These are phyloP conservation scores for Nasonia oneida DNA, from an alignment of 2,888 invertebrate genomes.

Conservation along the genomic window DNA sequence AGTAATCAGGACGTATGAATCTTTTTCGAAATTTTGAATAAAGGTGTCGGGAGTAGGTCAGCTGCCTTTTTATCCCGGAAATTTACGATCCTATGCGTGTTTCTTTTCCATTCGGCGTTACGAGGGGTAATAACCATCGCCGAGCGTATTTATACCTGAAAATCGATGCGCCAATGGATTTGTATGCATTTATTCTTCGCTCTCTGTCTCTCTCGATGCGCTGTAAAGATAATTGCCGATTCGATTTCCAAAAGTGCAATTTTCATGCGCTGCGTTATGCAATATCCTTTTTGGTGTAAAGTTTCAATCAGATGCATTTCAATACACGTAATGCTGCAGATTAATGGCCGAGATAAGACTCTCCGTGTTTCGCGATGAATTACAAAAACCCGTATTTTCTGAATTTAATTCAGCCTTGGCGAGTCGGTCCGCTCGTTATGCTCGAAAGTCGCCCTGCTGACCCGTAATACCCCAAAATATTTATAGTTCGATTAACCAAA, in stretches of 20 bases:
- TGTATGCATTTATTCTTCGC: no score
- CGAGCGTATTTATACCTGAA: neutral
- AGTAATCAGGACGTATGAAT: neutral
- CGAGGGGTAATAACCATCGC: slow-evolving; percentile 39
- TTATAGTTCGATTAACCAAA: neutral
- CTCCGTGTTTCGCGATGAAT: neutral
- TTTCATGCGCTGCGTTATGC: neutral
- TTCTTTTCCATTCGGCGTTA: slow-evolving; percentile 27
- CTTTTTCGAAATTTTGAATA: neutral
- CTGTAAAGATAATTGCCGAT: slow-evolving; percentile 18
- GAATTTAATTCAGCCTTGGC: neutral
- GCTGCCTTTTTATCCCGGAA: slow-evolving; percentile 8
- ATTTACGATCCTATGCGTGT: slow-evolving; percentile 24
- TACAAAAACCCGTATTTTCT: neutral
- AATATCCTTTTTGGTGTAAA: neutral
- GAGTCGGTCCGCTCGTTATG: neutral
- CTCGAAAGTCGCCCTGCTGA: neutral
- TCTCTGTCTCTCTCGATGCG: neutral
- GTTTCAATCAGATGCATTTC: neutral
- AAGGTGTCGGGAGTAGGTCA: neutral
- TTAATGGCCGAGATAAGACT: neutral
- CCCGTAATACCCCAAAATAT: neutral
- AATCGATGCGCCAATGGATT: no score
- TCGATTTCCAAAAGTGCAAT: slow-evolving; percentile 5
- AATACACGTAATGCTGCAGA: neutral